These are phyloP conservation scores for Chinchilla lanigera DNA, from an alignment of 2,113 vertebrate genomes.

Conservation along the genomic window DNA sequence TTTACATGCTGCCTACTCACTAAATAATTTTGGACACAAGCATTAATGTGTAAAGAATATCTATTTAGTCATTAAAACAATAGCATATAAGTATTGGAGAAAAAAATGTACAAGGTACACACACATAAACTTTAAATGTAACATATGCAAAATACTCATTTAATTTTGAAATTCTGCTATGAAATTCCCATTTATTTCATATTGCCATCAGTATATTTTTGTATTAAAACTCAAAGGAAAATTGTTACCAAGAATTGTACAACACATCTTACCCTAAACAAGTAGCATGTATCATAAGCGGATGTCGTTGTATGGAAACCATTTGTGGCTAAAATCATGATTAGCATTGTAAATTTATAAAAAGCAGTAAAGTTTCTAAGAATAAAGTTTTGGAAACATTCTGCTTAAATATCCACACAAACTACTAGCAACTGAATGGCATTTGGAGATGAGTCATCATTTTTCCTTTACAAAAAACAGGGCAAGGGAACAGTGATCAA, in stretches of 20 bases:
- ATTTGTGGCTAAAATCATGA: not conserved
- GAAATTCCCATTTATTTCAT: not conserved
- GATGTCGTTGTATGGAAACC: not conserved
- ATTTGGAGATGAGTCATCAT: not conserved
- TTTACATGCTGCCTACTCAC: not conserved
- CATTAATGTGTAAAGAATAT: not conserved
- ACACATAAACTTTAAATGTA: not conserved
- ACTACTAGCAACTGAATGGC: not conserved
- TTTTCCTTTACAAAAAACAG: not conserved
- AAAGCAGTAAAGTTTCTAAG: not conserved
- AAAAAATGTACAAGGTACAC: not conserved
- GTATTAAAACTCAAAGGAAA: not conserved
- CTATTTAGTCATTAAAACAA: not conserved
- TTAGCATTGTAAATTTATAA: not conserved
- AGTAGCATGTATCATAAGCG: not conserved
- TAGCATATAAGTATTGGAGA: not conserved
- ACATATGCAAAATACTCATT: not conserved
- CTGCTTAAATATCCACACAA: not conserved
- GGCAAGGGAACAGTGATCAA: not conserved
- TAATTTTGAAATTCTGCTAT: constrained; percentile 9
- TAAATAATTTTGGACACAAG: not conserved
- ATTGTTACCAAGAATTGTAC: not conserved
- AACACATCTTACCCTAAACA: not conserved
- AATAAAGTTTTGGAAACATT: not conserved
- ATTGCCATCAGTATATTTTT: not conserved